Base-by-base conservation (phyloP, 1,140 invertebrate species). In the Acromyrmex charruanus region DNA sequence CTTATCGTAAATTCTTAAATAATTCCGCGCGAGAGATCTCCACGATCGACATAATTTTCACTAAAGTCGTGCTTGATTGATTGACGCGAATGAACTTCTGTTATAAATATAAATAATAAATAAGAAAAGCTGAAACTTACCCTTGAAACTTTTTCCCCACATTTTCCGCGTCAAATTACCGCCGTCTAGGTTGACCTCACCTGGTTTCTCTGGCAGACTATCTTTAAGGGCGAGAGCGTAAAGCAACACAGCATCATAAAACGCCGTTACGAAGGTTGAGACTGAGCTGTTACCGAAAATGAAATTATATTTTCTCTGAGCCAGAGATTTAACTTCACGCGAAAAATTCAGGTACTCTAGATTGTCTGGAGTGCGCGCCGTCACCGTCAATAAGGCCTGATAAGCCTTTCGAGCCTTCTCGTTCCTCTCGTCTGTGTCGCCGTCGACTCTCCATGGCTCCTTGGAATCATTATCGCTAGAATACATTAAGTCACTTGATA, bases 191-290 rank as follows among this genome's bases (percentile, higher is more conserved):
- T 97, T 96, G 0, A 95, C 93, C 2, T 97, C 96, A 81, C 97
- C 96, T 2, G 96, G 95, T 0, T 96, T 96, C n/a, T 96, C 96
- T 0, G 95, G 95, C 10, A 99, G 95, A 12, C 98, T 98, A 86
- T 98, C 97, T 91, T 99, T 99, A 0, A 99, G 95, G 0, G 98
- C 98, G 21, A 98, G 96, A 0, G 98, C 98, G 94, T 99, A 99
- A 14, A 99, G 96, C 0, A 99, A 95, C 14, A 99, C 98, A 0
- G 98, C 98, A 93, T 99, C 99, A 93, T 99, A 99, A 94, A 99
- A 99, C 0, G 99, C 98, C 3, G 98, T 98, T 18, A 99, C 98
- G 92, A 99, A 99, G 25, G 97, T 97, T 10, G 97, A 98, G 1
- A 98, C 97, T 10, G 97, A 96, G 63, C 95, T 96, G 90, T 97